Conservation (phyloP, 2,797 vertebrate genomes). For the Molossus molossus region DNA sequence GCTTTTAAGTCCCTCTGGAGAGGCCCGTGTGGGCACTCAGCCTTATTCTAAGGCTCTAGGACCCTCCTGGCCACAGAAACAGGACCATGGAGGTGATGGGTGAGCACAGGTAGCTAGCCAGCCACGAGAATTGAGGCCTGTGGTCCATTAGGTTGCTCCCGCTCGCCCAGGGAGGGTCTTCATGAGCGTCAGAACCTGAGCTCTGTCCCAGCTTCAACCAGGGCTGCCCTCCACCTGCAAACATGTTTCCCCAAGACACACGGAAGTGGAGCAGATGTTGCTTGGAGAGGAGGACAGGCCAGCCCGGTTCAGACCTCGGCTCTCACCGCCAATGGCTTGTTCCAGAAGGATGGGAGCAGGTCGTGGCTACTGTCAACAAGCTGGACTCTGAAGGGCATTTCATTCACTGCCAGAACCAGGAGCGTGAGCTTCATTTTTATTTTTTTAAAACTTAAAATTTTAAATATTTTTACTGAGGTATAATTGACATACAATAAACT, state of each 20-base stretch:
- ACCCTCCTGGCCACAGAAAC: background rate
- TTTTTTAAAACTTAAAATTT: background rate
- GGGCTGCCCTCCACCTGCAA: background rate
- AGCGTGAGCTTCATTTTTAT: background rate
- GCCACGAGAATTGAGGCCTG: background rate
- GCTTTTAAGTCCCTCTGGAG: background rate
- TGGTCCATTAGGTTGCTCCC: background rate
- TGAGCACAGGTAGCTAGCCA: background rate
- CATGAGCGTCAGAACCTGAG: background rate
- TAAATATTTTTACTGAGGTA: background rate
- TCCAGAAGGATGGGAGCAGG: background rate
- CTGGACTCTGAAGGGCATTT: background rate
- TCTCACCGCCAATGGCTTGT: background rate
- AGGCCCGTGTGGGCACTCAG: rapidly evolving
- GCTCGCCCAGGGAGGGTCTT: background rate
- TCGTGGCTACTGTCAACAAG: background rate
- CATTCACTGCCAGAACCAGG: background rate
- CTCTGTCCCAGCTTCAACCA: background rate
- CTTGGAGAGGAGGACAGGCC: background rate
- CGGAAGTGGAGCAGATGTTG: background rate
- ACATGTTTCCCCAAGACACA: background rate
- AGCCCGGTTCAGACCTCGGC: background rate
- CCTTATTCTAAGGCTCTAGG: background rate
- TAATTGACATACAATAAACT: background rate
- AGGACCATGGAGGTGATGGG: background rate